Conservation (phyloP, 2,797 vertebrate genomes). For the Gouania willdenowi region DNA sequence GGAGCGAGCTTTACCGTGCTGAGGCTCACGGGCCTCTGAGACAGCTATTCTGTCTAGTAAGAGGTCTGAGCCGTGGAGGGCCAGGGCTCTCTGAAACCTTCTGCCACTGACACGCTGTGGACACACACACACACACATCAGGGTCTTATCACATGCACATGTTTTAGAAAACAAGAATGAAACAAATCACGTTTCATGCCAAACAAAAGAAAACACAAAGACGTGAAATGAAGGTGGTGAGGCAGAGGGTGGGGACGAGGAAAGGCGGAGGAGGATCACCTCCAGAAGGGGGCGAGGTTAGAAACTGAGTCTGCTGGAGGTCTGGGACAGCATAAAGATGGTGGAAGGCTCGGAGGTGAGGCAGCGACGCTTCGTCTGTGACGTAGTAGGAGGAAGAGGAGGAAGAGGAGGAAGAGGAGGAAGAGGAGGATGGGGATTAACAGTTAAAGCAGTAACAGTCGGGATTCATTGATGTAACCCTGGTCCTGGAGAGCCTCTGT, state of each 20-base stretch:
- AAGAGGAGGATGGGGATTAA: slow-evolving; percentile 33
- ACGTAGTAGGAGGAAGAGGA: slow-evolving; percentile 17
- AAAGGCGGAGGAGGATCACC: slow-evolving; percentile 57
- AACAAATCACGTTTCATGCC: slow-evolving; percentile 8
- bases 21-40: slow-evolving; percentile 78
- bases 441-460: slow-evolving; percentile 26
- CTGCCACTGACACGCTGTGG: slow-evolving; percentile 65
- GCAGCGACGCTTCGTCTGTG: slow-evolving; percentile 88
- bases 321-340: slow-evolving; percentile 99
- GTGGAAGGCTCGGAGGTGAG: slow-evolving; percentile 96
- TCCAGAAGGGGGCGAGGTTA: slow-evolving; percentile 65
- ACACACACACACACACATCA: slow-evolving; percentile 24
- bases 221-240: too few species aligned
- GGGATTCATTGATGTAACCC: too few species aligned
- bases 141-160: slow-evolving; percentile 4
- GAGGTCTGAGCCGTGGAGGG: slow-evolving; percentile 79
- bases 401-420: slow-evolving; percentile 31
- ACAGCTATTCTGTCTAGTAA: slow-evolving; percentile 86
- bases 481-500: too few species aligned
- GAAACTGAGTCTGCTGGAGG: slow-evolving; percentile 97
- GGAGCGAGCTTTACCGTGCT: slow-evolving; percentile 73
- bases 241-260: slow-evolving; percentile 4
- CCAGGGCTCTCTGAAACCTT: slow-evolving; percentile 68
- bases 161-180: slow-evolving; percentile 15
- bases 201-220: slow-evolving; percentile 7